Evolutionary conservation across 2,888 invertebrate genomes (phyloP), one percentile per base, ranked within the genome.

Genomic region (Selenia dentaria): DNA sequence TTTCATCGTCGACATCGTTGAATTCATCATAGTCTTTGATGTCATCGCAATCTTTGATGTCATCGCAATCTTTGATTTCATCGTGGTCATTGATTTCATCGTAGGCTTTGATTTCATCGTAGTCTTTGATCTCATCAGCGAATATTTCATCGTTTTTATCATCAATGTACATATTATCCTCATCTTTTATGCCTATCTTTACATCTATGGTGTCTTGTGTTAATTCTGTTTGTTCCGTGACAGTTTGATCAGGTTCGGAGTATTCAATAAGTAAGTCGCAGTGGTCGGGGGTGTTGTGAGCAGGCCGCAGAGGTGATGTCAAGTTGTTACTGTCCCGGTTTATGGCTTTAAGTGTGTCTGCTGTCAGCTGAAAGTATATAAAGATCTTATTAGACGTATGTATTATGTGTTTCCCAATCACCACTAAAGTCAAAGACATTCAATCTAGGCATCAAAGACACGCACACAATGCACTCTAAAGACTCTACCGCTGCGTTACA

Each of bases 351-450:
- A 88, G 52, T 10, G 64, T 68, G 35, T 72, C 51, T 8, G 65
- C 3, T 22, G 83, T 74, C 10, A 86, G 45, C 87, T 87, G 74
- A 2, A 67, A 79, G 1, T 9, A 8, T 22, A 6, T 22, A 22
- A 22, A 22, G 8, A 22, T 8, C 1, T n/a, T n/a, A n/a, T n/a
- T n/a, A n/a, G n/a, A n/a, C n/a, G n/a, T n/a, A n/a, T n/a, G n/a
- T n/a, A n/a, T n/a, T n/a, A n/a, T n/a, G n/a, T n/a, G n/a, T n/a
- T n/a, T n/a, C n/a, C n/a, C n/a, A n/a, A n/a, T n/a, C n/a, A n/a
- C n/a, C n/a, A n/a, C n/a, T n/a, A n/a, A n/a, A n/a, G n/a, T n/a
- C n/a, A n/a, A n/a, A n/a, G n/a, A n/a, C n/a, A n/a, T n/a, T n/a
- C n/a, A n/a, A n/a, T n/a, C n/a, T n/a, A n/a, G n/a, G n/a, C n/a